phyloP scores from a whole-genome alignment of 2,888 invertebrate genomes.

The Macrosoma leucophasiata region DNA sequence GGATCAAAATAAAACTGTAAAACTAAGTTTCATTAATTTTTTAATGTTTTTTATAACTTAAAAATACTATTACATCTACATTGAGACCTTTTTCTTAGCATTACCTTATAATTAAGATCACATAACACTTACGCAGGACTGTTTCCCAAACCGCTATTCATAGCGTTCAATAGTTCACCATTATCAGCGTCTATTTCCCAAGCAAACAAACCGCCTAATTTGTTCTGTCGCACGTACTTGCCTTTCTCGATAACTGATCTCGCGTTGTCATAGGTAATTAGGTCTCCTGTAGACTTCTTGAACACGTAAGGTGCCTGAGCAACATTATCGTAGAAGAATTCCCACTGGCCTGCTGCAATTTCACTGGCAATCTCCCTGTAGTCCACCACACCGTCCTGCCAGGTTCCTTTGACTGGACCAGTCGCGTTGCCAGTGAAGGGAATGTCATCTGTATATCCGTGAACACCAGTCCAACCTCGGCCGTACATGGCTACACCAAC shows the following conservation, averaged over 20 bases:
- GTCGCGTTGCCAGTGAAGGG: constrained; percentile 66
- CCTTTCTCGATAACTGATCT: constrained; percentile 66
- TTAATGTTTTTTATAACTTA: too few relatives aligned
- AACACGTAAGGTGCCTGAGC: constrained; percentile 70
- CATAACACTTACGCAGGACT: constrained; percentile 31
- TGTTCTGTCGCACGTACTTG: constrained; percentile 66
- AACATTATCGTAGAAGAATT: constrained; percentile 61
- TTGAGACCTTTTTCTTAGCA: constrained; percentile 37
- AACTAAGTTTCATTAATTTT: too few relatives aligned
- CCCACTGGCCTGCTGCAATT: constrained; percentile 60
- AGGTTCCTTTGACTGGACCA: constrained; percentile 64
- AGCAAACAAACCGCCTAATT: constrained; percentile 62
- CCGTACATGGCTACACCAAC: constrained; percentile 71
- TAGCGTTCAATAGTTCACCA: constrained; percentile 63
- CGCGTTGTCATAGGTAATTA: constrained; percentile 64
- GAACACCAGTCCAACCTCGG: constrained; percentile 66
- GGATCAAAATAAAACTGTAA: too few relatives aligned
- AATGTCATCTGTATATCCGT: constrained; percentile 47
- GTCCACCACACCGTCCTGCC: constrained; percentile 70
- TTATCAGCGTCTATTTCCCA: constrained; percentile 71
- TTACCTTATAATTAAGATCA: constrained; percentile 33
- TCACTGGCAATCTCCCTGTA: constrained; percentile 64
- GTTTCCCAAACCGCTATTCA: constrained; percentile 67
- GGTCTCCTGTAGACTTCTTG: constrained; percentile 55
- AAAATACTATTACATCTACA: constrained; percentile 31